These are phyloP conservation scores for Solenopsis invicta DNA, from an alignment of 1,140 invertebrate species.

Conservation along the genomic window DNA sequence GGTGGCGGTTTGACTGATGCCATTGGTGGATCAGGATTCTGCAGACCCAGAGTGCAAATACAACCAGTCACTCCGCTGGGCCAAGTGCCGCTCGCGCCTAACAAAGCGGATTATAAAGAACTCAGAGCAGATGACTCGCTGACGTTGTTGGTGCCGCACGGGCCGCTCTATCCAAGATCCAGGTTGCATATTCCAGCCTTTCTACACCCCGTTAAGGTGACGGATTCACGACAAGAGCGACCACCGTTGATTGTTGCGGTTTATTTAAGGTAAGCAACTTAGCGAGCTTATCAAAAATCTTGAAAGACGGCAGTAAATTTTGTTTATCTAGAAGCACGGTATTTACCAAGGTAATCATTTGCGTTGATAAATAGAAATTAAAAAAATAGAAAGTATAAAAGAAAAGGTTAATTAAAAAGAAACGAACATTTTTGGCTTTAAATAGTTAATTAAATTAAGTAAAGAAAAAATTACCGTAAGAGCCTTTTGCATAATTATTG, in stretches of 20 bases:
- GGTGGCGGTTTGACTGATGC: slow-evolving; percentile 46
- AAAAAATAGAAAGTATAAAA: not conserved
- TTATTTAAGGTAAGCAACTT: slow-evolving; percentile 91
- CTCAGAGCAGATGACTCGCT: slow-evolving; percentile 92
- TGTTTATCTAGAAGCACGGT: too few relatives aligned
- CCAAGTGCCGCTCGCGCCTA: slow-evolving; percentile 91
- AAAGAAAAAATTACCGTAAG: too few relatives aligned
- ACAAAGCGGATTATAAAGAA: slow-evolving; percentile 93
- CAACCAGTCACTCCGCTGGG: slow-evolving; percentile 92
- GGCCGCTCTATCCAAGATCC: slow-evolving; percentile 95
- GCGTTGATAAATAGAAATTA: not conserved
- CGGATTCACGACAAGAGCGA: slow-evolving; percentile 85
- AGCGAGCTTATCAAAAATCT: not conserved
- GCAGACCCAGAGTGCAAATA: slow-evolving; percentile 92
- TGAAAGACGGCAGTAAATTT: not conserved
- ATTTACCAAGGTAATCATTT: not conserved
- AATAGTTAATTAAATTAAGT: too few relatives aligned
- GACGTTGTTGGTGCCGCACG: slow-evolving; percentile 94
- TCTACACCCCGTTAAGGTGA: slow-evolving; percentile 89
- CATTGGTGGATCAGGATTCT: slow-evolving; percentile 85
- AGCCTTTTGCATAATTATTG: too few relatives aligned
- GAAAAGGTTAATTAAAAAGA: not conserved
- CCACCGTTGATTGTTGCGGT: slow-evolving; percentile 90
- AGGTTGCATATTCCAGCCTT: slow-evolving; percentile 95
- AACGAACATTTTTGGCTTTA: too few relatives aligned